Evolutionary conservation across 2,797 vertebrate species (phyloP).

Genomic region (Microchirus variegatus): DNA sequence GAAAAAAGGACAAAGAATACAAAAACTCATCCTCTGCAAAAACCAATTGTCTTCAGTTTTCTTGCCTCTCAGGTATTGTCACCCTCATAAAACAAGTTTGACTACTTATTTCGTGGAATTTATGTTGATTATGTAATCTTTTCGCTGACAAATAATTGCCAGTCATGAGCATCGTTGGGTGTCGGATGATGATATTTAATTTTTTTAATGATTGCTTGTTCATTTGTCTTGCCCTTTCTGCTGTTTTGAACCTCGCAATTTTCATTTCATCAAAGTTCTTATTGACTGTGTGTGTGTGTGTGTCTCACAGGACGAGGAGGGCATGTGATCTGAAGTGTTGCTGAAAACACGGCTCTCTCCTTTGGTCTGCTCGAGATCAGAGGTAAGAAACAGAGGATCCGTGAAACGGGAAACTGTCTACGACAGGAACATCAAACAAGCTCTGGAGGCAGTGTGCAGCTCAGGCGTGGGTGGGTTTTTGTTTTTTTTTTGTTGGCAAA

Average conservation of each 20-base stretch:
- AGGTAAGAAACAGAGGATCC: conserved; percentile 46
- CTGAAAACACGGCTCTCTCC: conserved; percentile 38
- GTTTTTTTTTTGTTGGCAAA: conserved; percentile 18
- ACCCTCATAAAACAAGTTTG: not conserved
- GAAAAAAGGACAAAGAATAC: not conserved
- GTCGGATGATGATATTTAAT: too few relatives aligned
- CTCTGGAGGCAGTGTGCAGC: conserved; percentile 14
- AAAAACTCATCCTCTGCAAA: not conserved
- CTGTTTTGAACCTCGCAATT: not conserved
- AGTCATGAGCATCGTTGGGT: too few relatives aligned
- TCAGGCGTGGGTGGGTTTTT: conserved; percentile 1
- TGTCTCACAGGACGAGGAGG: not conserved
- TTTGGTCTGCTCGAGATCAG: conserved; percentile 67
- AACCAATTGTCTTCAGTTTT: conserved; percentile 34
- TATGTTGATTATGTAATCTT: too few relatives aligned
- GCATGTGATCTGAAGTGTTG: conserved; percentile 47
- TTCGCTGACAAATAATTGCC: too few relatives aligned
- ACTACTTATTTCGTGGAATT: not conserved
- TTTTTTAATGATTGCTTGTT: too few relatives aligned
- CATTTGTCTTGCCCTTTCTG: too few relatives aligned
- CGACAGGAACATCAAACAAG: conserved; percentile 63
- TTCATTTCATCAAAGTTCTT: conserved; percentile 16
- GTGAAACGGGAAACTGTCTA: conserved; percentile 60
- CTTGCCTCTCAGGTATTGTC: not conserved
- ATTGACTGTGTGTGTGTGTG: conserved; percentile 4